Conservation (phyloP, 2,113 vertebrate species). For the Halichoerus grypus region DNA sequence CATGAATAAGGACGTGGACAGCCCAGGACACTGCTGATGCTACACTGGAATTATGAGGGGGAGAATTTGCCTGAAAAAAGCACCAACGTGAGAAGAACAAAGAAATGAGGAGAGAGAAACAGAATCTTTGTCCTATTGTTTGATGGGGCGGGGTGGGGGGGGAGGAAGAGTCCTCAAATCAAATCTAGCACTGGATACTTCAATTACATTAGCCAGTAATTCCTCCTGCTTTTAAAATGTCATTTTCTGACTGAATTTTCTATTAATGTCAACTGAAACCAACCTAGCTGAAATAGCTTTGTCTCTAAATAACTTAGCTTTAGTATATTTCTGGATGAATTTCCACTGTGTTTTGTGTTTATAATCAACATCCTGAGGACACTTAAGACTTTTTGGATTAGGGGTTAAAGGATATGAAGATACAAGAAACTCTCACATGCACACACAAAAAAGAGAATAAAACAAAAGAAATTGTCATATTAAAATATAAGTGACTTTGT, state of each 20-base stretch:
- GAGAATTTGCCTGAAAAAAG: neutral
- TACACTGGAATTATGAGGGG: no score
- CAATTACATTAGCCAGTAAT: neutral
- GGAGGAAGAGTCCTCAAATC: neutral
- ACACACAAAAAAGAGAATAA: neutral
- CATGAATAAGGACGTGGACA: neutral
- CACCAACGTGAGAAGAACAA: no score
- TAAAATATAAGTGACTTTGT: neutral
- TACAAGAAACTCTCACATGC: neutral
- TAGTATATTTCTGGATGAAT: neutral
- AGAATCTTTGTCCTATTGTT: neutral
- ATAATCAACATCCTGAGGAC: neutral
- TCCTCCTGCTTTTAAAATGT: neutral
- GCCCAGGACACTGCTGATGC: neutral
- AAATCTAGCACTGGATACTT: neutral
- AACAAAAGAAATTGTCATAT: neutral
- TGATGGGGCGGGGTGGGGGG: neutral
- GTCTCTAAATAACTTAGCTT: neutral
- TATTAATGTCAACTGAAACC: neutral
- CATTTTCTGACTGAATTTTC: neutral
- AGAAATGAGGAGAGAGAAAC: neutral
- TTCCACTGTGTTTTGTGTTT: neutral
- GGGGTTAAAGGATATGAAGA: neutral
- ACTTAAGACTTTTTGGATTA: neutral
- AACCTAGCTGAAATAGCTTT: neutral